A percentile compares a stretch with the other conserved stretches of the same genome.
Evolutionary conservation across 2,113 vertebrate genomes (phyloP).

Genomic region (Phoxinus phoxinus): DNA sequence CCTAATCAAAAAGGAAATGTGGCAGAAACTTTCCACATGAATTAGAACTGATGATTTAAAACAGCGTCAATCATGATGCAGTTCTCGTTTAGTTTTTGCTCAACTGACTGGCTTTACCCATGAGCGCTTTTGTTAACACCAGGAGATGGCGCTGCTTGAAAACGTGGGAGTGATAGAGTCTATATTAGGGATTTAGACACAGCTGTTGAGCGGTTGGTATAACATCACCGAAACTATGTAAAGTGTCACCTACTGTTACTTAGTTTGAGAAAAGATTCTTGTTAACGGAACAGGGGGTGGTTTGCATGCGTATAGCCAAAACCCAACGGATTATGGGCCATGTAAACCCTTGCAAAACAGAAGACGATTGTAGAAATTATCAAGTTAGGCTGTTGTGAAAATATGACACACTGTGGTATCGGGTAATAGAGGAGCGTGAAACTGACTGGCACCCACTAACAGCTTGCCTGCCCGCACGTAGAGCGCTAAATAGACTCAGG

Average conservation of each 20-base stretch:
- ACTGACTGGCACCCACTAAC: conserved; percentile 65
- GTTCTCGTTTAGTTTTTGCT: background rate
- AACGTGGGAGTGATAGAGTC: conserved; percentile 56
- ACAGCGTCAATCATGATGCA: background rate
- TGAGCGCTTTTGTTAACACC: conserved; percentile 60
- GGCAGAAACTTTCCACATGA: conserved; percentile 31
- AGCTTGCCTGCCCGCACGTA: conserved; percentile 74
- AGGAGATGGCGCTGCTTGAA: conserved; percentile 91
- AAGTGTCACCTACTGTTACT: conserved; percentile 38
- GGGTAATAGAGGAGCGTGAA: conserved; percentile 54
- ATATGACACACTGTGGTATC: conserved; percentile 65
- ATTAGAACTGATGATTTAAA: conserved; percentile 17
- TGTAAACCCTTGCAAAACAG: conserved; percentile 41
- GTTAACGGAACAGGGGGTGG: conserved; percentile 28
- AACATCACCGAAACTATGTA: conserved; percentile 5
- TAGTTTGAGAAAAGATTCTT: conserved; percentile 17
- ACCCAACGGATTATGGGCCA: conserved; percentile 38
- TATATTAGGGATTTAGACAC: background rate
- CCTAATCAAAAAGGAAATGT: background rate
- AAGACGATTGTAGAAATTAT: conserved; percentile 59
- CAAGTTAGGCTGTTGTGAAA: conserved; percentile 72
- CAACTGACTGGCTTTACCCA: background rate
- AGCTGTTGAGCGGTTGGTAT: conserved; percentile 23
- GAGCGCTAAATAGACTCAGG: conserved; percentile 67
- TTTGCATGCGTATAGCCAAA: conserved; percentile 30